phyloP scores from a whole-genome alignment of 2,113 vertebrate genomes.

The Etheostoma spectabile region DNA sequence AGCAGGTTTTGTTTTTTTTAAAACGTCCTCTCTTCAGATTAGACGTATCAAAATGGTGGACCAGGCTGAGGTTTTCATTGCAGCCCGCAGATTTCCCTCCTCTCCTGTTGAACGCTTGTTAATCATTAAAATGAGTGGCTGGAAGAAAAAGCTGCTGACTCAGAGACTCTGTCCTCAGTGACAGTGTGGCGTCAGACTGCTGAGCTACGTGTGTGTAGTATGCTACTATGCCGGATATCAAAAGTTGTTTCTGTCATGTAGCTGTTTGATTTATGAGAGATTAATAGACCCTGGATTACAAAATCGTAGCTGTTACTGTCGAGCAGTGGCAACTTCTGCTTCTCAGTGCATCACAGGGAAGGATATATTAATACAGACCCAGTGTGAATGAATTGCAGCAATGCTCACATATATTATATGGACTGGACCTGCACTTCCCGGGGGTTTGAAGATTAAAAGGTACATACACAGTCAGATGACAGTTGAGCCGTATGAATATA shows the following conservation, averaged over 20 bases:
- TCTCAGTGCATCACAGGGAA: background rate
- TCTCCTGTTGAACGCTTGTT: slow-evolving; percentile 11
- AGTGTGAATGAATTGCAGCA: background rate
- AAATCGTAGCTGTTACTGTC: background rate
- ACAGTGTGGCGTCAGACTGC: background rate
- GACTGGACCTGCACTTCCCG: background rate
- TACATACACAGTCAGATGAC: background rate
- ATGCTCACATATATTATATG: background rate
- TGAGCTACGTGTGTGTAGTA: background rate
- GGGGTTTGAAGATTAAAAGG: background rate
- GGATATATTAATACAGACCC: background rate
- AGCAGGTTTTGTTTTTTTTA: background rate
- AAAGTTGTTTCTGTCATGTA: background rate
- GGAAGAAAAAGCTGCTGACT: slow-evolving; percentile 31
- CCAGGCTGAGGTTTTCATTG: background rate
- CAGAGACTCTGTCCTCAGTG: background rate
- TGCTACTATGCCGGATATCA: background rate
- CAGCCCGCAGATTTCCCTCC: background rate
- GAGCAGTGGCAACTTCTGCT: background rate
- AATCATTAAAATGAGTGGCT: slow-evolving; percentile 37
- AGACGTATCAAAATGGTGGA: background rate
- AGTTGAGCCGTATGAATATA: background rate
- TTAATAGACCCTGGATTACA: background rate
- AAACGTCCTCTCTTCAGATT: background rate
- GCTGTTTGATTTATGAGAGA: background rate